Evolutionary conservation across 23 tunicate genomes (phyloP).

Genomic region (Aplidium turbinatum): DNA sequence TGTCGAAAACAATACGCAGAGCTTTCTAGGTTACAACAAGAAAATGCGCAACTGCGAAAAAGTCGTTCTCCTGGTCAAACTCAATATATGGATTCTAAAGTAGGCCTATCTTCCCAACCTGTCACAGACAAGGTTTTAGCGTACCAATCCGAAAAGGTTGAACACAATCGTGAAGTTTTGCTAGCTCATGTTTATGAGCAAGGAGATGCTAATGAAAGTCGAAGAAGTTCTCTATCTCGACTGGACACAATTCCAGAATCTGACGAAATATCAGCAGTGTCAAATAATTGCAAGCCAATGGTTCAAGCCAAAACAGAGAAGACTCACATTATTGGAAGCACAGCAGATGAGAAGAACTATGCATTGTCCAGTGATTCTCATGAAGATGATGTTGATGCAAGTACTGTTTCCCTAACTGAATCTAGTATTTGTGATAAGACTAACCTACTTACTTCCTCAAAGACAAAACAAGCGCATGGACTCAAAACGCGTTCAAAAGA

Average conservation of each 20-base stretch:
- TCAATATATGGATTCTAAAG: neutral
- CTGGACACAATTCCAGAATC: neutral
- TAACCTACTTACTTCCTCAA: too few species aligned
- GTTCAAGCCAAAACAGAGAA: too few species aligned
- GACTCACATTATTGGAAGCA: too few species aligned
- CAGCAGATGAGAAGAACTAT: neutral
- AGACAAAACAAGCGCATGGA: too few species aligned
- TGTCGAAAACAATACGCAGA: conserved; percentile 8
- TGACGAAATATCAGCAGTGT: neutral
- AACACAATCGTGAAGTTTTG: neutral
- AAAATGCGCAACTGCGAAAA: neutral
- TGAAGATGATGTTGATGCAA: neutral
- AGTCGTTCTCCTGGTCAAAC: neutral
- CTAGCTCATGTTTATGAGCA: neutral
- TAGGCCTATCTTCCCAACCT: neutral
- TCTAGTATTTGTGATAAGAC: too few species aligned
- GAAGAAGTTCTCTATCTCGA: too few species aligned
- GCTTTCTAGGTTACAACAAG: neutral
- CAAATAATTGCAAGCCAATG: neutral
- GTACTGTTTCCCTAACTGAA: neutral
- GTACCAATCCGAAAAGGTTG: neutral
- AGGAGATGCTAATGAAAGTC: neutral
- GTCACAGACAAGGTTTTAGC: neutral
- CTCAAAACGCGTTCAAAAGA: too few species aligned
- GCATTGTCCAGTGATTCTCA: neutral